A percentile compares a stretch with the other conserved stretches of the same genome.
phyloP scores from a whole-genome alignment of 2,113 vertebrate genomes.

The Calyptommatus sinebrachiatus region DNA sequence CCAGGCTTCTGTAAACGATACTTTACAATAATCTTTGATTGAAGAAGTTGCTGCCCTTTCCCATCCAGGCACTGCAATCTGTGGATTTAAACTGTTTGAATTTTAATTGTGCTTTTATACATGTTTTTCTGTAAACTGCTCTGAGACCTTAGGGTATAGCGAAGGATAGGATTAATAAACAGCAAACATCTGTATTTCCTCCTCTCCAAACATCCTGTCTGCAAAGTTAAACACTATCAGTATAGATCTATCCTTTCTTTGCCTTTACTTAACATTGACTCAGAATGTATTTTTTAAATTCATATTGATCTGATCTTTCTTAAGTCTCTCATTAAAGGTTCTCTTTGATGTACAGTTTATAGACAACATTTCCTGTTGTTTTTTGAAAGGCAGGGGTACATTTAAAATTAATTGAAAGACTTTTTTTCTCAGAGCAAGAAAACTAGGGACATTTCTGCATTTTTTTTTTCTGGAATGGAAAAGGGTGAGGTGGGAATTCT shows the following conservation, averaged over 20 bases:
- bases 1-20: too few species aligned
- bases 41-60: too few species aligned
- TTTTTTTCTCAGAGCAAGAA: background rate
- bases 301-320: background rate
- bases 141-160: background rate
- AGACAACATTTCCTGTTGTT: background rate
- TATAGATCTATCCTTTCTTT: background rate
- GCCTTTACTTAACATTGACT: conserved; percentile 13
- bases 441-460: background rate
- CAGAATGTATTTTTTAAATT: background rate
- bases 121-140: too few species aligned
- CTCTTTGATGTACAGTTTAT: background rate
- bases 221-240: background rate
- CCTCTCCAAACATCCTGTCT: background rate
- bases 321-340: background rate
- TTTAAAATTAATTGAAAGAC: too few species aligned
- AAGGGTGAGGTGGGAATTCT: too few species aligned
- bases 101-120: too few species aligned
- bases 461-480: background rate
- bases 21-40: too few species aligned
- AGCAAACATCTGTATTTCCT: background rate
- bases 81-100: too few species aligned
- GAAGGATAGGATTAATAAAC: too few species aligned
- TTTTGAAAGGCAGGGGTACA: background rate
- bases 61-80: too few species aligned